These are phyloP conservation scores for Cryptomyrus ogoouensis DNA, from an alignment of 2,113 vertebrate species.

Conservation along the genomic window DNA sequence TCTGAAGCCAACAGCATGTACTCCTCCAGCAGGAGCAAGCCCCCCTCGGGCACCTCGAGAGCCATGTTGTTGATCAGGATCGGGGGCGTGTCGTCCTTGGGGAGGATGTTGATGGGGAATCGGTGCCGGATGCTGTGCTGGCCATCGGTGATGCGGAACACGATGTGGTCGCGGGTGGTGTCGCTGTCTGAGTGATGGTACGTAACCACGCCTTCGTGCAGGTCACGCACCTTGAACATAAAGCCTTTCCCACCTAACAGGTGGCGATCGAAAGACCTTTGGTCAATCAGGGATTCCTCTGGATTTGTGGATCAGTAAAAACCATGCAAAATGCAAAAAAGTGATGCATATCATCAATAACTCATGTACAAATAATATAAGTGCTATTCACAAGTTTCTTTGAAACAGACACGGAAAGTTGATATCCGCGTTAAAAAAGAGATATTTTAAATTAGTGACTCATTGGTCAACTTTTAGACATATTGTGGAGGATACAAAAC, in stretches of 20 bases:
- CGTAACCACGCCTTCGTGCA: constrained; percentile 48
- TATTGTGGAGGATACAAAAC: constrained; percentile 24
- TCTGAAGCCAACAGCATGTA: constrained; percentile 50
- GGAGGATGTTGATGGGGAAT: constrained; percentile 57
- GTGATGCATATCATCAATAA: background rate
- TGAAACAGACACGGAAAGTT: background rate
- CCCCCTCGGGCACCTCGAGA: constrained; percentile 56
- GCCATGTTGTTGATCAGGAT: constrained; percentile 58
- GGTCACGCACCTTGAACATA: constrained; percentile 62
- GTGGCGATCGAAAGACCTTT: background rate
- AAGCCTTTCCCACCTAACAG: constrained; percentile 67
- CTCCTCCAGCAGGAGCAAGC: constrained; percentile 42
- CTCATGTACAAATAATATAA: background rate
- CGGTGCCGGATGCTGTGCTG: constrained; percentile 58
- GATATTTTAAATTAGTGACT: background rate
- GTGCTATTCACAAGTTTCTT: background rate
- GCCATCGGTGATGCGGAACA: constrained; percentile 63
- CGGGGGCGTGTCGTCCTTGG: constrained; percentile 59
- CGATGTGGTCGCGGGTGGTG: constrained; percentile 55
- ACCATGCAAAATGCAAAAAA: background rate
- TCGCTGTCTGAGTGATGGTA: constrained; percentile 66
- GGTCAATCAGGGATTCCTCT: background rate
- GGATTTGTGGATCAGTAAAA: background rate
- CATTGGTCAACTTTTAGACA: background rate
- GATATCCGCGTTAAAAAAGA: background rate